Evolutionary conservation across 2,888 invertebrate genomes (phyloP).

Genomic region (Calameuta idolon): DNA sequence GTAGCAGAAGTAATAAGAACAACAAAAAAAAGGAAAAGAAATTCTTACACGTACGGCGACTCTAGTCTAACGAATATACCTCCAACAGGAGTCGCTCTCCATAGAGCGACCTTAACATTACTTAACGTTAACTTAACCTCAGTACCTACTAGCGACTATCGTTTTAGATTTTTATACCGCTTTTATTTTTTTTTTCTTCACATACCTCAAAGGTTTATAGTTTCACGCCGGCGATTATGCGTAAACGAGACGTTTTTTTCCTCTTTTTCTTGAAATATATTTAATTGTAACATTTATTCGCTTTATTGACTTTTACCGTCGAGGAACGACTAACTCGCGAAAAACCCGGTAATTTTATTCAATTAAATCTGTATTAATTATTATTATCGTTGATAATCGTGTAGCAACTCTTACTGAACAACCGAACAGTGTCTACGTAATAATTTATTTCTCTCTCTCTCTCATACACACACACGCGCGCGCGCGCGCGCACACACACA

Average conservation of each 20-base stretch:
- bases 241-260: not conserved
- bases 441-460: constrained; percentile 43
- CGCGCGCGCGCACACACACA: too few relatives aligned
- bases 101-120: constrained; percentile 39
- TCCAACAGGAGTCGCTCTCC: constrained; percentile 46
- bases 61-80: constrained; percentile 65
- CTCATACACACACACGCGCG: too few relatives aligned
- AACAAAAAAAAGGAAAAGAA: not conserved
- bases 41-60: constrained; percentile 53
- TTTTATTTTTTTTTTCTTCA: constrained; percentile 32
- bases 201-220: constrained; percentile 50
- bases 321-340: constrained; percentile 20
- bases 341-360: constrained; percentile 33
- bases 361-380: constrained; percentile 29
- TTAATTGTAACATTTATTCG: constrained; percentile 1
- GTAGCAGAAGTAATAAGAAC: not conserved
- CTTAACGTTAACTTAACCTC: constrained; percentile 52
- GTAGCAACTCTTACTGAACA: constrained; percentile 39
- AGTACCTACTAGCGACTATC: constrained; percentile 61
- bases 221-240: not conserved
- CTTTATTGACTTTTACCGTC: constrained; percentile 3
- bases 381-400: constrained; percentile 45
- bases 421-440: constrained; percentile 17
- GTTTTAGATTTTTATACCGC: constrained; percentile 52
- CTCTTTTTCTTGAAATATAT: not conserved